Percentiles rank a stretch among this genome's conserved stretches.
phyloP scores from a whole-genome alignment of 2,888 invertebrate genomes.

The Hemistola chrysoprasaria region DNA sequence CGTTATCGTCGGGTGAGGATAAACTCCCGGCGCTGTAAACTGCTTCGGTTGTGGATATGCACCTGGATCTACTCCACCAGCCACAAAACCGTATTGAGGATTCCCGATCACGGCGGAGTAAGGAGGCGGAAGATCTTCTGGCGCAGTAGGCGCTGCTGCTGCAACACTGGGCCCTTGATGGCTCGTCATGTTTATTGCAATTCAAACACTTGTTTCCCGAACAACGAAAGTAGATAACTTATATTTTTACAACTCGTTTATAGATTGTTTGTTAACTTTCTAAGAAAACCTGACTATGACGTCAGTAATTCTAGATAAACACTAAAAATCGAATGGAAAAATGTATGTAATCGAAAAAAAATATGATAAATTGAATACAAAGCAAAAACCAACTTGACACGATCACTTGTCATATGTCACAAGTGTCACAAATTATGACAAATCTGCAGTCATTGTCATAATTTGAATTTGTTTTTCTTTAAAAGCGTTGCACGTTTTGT shows the following conservation, averaged over 20 bases:
- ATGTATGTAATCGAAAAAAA: no score
- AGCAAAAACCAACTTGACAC: no score
- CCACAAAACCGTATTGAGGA: conserved; percentile 65
- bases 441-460: conserved; percentile 7
- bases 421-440: no score
- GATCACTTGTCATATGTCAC: no score
- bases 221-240: background rate
- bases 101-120: conserved; percentile 72
- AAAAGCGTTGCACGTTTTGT: no score
- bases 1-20: conserved; percentile 61
- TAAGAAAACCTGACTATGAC: no score
- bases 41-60: conserved; percentile 54
- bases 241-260: no score
- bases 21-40: conserved; percentile 68
- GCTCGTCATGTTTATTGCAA: conserved; percentile 47
- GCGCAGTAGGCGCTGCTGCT: conserved; percentile 43
- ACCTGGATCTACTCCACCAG: conserved; percentile 35
- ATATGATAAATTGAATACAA: no score
- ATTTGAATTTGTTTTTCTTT: conserved; percentile 7
- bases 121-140: conserved; percentile 73
- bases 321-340: no score
- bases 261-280: no score
- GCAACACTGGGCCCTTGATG: conserved; percentile 43
- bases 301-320: no score
- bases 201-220: conserved; percentile 1